A percentile compares a stretch with the other conserved stretches of the same genome.
These are phyloP conservation scores for Ailurus styani DNA, from an alignment of 2,113 vertebrate genomes.

Conservation along the genomic window DNA sequence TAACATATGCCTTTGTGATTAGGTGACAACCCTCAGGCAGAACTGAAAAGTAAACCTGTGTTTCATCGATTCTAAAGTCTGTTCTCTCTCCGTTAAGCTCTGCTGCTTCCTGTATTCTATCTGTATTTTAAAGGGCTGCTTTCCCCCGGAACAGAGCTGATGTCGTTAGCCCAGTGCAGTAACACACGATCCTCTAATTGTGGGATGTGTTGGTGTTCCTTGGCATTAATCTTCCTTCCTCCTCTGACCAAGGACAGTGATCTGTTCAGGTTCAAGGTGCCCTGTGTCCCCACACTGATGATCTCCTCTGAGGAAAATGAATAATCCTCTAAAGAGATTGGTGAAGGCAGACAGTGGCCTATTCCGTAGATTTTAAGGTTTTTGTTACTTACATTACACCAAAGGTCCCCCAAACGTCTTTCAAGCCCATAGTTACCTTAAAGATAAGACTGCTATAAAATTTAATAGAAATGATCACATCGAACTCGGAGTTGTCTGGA, in stretches of 20 bases:
- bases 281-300: background rate
- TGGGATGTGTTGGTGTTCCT: background rate
- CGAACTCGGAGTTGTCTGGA: background rate
- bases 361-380: background rate
- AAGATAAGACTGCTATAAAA: background rate
- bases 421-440: background rate
- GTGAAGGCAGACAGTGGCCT: background rate
- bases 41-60: background rate
- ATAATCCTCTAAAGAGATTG: background rate
- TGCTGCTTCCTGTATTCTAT: background rate
- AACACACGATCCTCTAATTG: rapidly evolving
- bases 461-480: too few relatives aligned
- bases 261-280: background rate
- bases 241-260: background rate
- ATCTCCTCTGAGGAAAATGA: background rate
- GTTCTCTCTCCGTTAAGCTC: background rate
- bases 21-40: background rate
- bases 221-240: background rate
- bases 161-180: too few relatives aligned
- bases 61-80: background rate
- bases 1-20: background rate
- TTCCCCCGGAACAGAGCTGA: background rate
- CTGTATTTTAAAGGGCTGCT: background rate
- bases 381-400: background rate
- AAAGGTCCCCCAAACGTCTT: background rate